A percentile compares a stretch with the other conserved stretches of the same genome.
Conservation (phyloP, 2,113 vertebrate genomes). For the Plecturocebus donacophilus region DNA sequence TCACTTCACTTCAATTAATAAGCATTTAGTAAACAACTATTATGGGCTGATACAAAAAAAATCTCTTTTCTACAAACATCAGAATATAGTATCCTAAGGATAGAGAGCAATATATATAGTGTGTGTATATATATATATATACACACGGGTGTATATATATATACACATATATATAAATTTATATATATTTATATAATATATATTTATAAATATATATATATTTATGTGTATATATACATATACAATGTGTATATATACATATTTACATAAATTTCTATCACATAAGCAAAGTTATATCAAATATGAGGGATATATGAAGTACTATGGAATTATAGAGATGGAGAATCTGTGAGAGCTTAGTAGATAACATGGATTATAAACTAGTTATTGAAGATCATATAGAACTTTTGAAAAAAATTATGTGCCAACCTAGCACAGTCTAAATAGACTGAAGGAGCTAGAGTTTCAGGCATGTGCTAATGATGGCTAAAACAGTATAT, state of each 20-base stretch:
- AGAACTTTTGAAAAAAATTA: not conserved
- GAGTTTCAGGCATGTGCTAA: not conserved
- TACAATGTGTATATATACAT: no score
- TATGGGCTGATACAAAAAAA: not conserved
- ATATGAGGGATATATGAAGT: not conserved
- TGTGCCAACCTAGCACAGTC: not conserved
- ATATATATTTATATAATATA: no score
- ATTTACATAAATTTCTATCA: not conserved
- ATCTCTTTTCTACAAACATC: not conserved
- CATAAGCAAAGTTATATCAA: not conserved
- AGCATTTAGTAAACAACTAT: not conserved
- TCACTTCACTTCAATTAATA: not conserved
- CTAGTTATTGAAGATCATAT: not conserved
- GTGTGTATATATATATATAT: no score
- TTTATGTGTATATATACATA: no score
- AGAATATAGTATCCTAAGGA: not conserved
- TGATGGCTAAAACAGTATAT: not conserved
- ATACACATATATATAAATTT: no score
- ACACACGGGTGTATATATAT: no score
- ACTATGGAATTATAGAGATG: not conserved
- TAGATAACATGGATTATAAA: not conserved
- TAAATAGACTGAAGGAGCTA: not conserved
- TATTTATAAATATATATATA: no score
- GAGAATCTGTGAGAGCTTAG: not conserved
- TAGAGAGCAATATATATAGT: not conserved